Percentiles rank a stretch among this genome's conserved stretches.
phyloP scores from a whole-genome alignment of 2,113 vertebrate genomes.

The Melanotaenia duboulayi region DNA sequence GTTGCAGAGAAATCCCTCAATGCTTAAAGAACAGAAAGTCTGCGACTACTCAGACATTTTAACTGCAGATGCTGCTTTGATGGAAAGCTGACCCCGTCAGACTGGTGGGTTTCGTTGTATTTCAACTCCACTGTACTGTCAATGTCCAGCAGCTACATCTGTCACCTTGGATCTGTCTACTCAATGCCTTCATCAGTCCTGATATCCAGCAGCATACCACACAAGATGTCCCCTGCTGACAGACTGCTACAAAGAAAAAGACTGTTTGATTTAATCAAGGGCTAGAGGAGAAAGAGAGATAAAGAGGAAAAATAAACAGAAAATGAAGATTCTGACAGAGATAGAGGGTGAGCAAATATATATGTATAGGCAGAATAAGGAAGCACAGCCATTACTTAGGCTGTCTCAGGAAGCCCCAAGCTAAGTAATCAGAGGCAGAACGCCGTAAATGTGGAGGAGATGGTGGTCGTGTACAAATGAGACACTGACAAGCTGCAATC shows the following conservation, averaged over 20 bases:
- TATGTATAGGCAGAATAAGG: conserved; percentile 26
- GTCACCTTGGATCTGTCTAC: conserved; percentile 47
- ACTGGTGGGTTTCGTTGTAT: conserved; percentile 9
- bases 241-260: conserved; percentile 5
- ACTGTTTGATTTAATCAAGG: conserved; percentile 20
- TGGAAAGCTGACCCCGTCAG: conserved; percentile 3
- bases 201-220: conserved; percentile 29
- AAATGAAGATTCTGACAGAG: conserved; percentile 3
- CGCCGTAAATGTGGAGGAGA: conserved; percentile 57
- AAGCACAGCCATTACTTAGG: conserved; percentile 46
- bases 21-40: too few relatives aligned
- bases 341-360: conserved; percentile 30
- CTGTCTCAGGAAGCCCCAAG: conserved; percentile 35
- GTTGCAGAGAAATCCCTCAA: too few relatives aligned
- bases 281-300: neutral
- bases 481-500: conserved; percentile 70
- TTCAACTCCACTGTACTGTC: conserved; percentile 19
- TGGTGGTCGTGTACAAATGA: conserved; percentile 65
- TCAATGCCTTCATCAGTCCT: conserved; percentile 43
- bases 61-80: neutral
- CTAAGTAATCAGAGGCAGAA: conserved; percentile 56
- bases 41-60: too few relatives aligned
- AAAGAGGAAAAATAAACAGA: neutral
- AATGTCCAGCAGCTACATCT: conserved; percentile 49
- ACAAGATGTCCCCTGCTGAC: conserved; percentile 41